Conservation (phyloP, 2,888 invertebrate genomes). For the Rhagium mordax region DNA sequence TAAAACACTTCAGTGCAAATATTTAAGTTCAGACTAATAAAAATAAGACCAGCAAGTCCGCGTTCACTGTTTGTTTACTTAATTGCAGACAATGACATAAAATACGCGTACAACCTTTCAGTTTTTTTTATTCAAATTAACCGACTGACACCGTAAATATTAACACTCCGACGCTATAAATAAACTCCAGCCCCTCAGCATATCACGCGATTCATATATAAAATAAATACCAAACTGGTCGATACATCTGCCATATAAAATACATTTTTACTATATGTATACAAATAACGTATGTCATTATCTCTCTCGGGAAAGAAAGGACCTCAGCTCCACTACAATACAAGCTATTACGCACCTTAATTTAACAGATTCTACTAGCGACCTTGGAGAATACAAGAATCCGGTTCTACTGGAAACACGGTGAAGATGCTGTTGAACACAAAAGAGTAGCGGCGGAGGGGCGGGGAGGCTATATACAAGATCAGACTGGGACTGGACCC, state of each 20-base stretch:
- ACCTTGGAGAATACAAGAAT: slow-evolving; percentile 67
- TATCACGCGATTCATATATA: slow-evolving; percentile 16
- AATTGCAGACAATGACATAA: background rate
- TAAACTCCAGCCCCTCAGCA: background rate
- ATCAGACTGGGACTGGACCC: slow-evolving; percentile 42
- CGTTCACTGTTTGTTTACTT: too few relatives aligned
- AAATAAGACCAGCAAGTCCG: too few relatives aligned
- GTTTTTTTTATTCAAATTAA: background rate
- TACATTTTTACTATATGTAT: slow-evolving; percentile 11
- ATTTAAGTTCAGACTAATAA: too few relatives aligned
- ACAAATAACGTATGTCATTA: slow-evolving; percentile 25
- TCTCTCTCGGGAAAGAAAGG: slow-evolving; percentile 31
- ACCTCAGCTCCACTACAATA: slow-evolving; percentile 44
- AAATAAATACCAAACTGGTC: slow-evolving; percentile 18
- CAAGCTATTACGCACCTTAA: slow-evolving; percentile 60
- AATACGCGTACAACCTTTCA: background rate
- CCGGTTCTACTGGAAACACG: slow-evolving; percentile 66
- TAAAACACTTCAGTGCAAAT: too few relatives aligned
- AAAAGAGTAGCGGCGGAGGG: slow-evolving; percentile 40
- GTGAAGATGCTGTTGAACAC: slow-evolving; percentile 56
- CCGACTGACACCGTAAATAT: slow-evolving; percentile 3
- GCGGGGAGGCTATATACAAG: slow-evolving; percentile 24
- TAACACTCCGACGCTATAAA: background rate
- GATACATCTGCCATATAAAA: slow-evolving; percentile 13
- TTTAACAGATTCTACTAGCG: slow-evolving; percentile 58